A percentile compares a stretch with the other conserved stretches of the same genome.
phyloP scores from a whole-genome alignment of 2,888 invertebrate species.

The Tenthredo amoena region DNA sequence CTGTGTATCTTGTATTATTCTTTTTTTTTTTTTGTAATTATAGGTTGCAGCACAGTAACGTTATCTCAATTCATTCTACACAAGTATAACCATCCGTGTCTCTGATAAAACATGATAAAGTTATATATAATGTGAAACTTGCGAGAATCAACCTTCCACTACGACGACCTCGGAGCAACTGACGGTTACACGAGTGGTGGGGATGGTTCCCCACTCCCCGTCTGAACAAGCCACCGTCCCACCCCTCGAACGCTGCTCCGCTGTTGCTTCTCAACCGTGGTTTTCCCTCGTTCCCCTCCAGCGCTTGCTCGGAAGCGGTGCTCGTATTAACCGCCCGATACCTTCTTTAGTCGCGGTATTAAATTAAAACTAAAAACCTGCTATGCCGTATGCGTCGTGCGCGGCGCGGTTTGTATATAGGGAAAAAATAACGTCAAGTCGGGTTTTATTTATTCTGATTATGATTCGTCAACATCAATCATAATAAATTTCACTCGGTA shows the following conservation, averaged over 20 bases:
- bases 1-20: background rate
- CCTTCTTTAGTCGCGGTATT: slow-evolving; percentile 71
- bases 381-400: slow-evolving; percentile 36
- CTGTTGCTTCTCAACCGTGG: slow-evolving; percentile 50
- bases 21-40: background rate
- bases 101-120: slow-evolving; percentile 39
- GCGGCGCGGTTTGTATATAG: background rate
- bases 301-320: slow-evolving; percentile 53
- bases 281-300: slow-evolving; percentile 51
- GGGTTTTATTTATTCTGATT: slow-evolving; percentile 25
- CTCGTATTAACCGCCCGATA: slow-evolving; percentile 77
- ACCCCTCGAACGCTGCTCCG: slow-evolving; percentile 51
- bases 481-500: slow-evolving; percentile 43
- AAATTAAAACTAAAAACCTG: slow-evolving; percentile 53
- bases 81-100: slow-evolving; percentile 3
- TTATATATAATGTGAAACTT: slow-evolving; percentile 26
- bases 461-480: slow-evolving; percentile 52
- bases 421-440: slow-evolving; percentile 12
- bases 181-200: slow-evolving; percentile 69
- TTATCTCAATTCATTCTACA: background rate
- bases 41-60: background rate
- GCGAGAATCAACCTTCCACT: slow-evolving; percentile 61
- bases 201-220: slow-evolving; percentile 60
- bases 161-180: slow-evolving; percentile 73
- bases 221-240: slow-evolving; percentile 11